Base-by-base conservation (phyloP, 92 coral and sea anemone species). In the Porites rus region DNA sequence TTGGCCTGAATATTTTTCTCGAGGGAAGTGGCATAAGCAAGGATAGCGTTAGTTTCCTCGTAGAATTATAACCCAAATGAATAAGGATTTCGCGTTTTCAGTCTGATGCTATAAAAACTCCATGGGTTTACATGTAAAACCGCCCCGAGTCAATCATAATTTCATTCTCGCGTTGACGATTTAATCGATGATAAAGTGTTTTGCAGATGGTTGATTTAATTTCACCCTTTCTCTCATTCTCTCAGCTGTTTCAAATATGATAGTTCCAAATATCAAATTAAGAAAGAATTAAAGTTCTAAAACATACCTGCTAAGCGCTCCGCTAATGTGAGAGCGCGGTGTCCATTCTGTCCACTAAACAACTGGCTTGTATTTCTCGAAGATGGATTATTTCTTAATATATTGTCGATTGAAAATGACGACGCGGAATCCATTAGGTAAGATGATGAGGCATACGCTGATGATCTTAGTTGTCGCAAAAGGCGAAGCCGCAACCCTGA, bases 281-380 rank as follows among this genome's bases (percentile, higher is more conserved):
- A 56, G 61, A 10, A 56, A 56, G 16, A 56, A 4, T 56, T 56
- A 17, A 24, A 51, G 51, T 12, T 8, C 50, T 10, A 21, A 3
- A 19, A 52, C 90, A 13, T 93, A 97, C 99, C 99, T 88, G 99
- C 99, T 77, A 97, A 86, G 25, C 98, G 93, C 83, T 97, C 99
- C 61, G 99, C 99, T 31, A 97, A 75, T 20, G 97, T 97, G 73
- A 95, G 90, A 56, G 98, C 98, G 9, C 95, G 92, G 69, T 94
- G 80, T 46, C 72, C 80, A 46, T 60, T 83, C 11, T 8, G 71
- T 46, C 51, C 87, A 14, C 68, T 58, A 25, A 67, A 69, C 75
- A 16, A 18, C 87, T 72, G 87, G 24, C 73, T 83, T 56, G 59
- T 72, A 74, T 64, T 83, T 74, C 64, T n/a, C 17, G 87, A 81